These are phyloP conservation scores for Neodiprion fabricii DNA, from an alignment of 1,140 invertebrate genomes.

Conservation along the genomic window DNA sequence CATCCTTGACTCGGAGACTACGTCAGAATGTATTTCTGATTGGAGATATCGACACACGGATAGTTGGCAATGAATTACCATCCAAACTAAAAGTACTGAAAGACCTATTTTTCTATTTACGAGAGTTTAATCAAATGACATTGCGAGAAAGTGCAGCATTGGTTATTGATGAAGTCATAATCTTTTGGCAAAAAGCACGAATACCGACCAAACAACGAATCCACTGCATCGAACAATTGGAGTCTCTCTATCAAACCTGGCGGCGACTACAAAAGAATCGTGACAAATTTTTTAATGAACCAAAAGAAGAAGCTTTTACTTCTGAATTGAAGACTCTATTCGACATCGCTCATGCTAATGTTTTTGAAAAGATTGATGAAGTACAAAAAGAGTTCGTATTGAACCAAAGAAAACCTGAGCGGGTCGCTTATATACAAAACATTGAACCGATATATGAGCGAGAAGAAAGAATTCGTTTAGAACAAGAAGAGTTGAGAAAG, in stretches of 20 bases:
- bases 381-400: slow-evolving; percentile 18
- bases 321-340: slow-evolving; percentile 13
- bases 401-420: slow-evolving; percentile 23
- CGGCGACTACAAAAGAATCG: not conserved
- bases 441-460: slow-evolving; percentile 5
- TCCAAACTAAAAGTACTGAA: not conserved
- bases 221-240: slow-evolving; percentile 10
- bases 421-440: slow-evolving; percentile 21
- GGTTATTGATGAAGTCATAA: not conserved
- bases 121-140: not conserved
- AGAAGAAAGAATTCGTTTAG: slow-evolving; percentile 11
- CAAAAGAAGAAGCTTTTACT: slow-evolving; percentile 19
- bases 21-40: slow-evolving; percentile 58
- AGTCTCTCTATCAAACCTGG: not conserved
- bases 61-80: slow-evolving; percentile 40
- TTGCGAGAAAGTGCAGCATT: slow-evolving; percentile 8
- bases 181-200: slow-evolving; percentile 14
- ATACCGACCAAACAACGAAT: slow-evolving; percentile 7
- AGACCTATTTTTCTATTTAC: slow-evolving; percentile 6
- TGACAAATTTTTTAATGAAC: no score
- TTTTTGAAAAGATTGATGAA: slow-evolving; percentile 20
- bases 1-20: slow-evolving; percentile 37
- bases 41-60: slow-evolving; percentile 33
- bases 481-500: slow-evolving; percentile 15
- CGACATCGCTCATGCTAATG: slow-evolving; percentile 7